phyloP scores from a whole-genome alignment of 2,113 vertebrate species.

The Odocoileus hemionus region DNA sequence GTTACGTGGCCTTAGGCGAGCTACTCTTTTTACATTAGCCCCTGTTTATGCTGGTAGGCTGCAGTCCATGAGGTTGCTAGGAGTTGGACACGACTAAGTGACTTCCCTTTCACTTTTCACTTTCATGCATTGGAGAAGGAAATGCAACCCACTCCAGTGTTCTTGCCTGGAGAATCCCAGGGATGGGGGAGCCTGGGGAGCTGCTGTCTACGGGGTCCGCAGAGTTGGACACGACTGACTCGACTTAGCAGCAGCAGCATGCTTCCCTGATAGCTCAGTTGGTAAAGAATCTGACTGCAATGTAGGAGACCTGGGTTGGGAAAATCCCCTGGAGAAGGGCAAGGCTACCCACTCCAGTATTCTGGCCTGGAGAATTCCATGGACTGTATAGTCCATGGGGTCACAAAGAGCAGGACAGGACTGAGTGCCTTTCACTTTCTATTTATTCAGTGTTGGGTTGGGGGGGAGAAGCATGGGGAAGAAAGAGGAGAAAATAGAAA shows the following conservation, averaged over 20 bases:
- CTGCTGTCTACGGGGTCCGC: too few species aligned
- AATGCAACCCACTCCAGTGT: too few species aligned
- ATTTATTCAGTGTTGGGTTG: background rate
- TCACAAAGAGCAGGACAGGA: rapidly evolving
- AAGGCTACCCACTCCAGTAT: background rate
- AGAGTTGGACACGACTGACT: too few species aligned
- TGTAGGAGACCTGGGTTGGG: background rate
- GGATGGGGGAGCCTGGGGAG: too few species aligned
- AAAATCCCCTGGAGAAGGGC: background rate
- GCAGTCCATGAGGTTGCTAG: too few species aligned
- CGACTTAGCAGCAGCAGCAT: too few species aligned
- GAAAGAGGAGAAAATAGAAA: too few species aligned
- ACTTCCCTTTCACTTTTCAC: too few species aligned
- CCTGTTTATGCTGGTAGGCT: background rate
- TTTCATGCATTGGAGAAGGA: too few species aligned
- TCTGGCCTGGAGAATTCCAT: background rate
- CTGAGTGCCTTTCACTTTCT: background rate
- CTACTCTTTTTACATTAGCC: background rate
- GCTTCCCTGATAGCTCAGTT: background rate
- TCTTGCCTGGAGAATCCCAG: too few species aligned
- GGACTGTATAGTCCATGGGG: background rate
- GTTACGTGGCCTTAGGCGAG: background rate
- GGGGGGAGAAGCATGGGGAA: background rate
- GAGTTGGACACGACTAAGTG: too few species aligned
- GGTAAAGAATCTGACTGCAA: background rate